Evolutionary conservation across 2,888 invertebrate species (phyloP).

Genomic region (Notocelia uddmanniana): DNA sequence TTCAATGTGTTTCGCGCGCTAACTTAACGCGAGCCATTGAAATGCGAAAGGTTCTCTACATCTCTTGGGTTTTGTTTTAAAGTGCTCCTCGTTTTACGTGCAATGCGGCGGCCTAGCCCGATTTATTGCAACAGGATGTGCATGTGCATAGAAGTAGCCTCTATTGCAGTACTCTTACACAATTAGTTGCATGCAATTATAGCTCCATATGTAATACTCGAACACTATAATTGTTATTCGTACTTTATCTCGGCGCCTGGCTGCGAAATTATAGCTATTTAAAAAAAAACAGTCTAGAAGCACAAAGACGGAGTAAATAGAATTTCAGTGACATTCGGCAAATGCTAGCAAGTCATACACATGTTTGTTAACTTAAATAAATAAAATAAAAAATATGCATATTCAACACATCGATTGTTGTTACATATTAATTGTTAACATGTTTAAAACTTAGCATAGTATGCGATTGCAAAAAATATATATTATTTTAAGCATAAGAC

Average conservation of each 20-base stretch:
- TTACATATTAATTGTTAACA: background rate
- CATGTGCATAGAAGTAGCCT: conserved; percentile 17
- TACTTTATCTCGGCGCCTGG: conserved; percentile 17
- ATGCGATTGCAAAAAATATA: background rate
- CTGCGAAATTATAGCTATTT: background rate
- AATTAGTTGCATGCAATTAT: conserved; percentile 9
- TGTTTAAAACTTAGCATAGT: background rate
- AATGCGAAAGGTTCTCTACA: too few relatives aligned
- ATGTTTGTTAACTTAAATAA: too few relatives aligned
- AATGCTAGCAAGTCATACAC: too few relatives aligned
- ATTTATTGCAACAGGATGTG: conserved; percentile 16
- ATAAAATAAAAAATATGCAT: too few relatives aligned
- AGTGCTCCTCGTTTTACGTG: conserved; percentile 28
- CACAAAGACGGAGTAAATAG: background rate
- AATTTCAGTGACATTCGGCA: background rate
- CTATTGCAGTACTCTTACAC: conserved; percentile 19
- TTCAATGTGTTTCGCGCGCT: too few relatives aligned
- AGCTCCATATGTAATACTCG: background rate
- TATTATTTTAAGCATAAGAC: background rate
- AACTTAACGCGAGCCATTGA: too few relatives aligned
- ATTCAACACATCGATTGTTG: background rate
- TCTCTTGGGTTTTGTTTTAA: too few relatives aligned
- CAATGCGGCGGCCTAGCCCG: conserved; percentile 4
- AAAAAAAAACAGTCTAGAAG: background rate
- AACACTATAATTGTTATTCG: background rate